A percentile compares a stretch with the other conserved stretches of the same genome.
phyloP scores from a whole-genome alignment of 2,113 vertebrate species.

The Apistogramma diplotaenia region DNA sequence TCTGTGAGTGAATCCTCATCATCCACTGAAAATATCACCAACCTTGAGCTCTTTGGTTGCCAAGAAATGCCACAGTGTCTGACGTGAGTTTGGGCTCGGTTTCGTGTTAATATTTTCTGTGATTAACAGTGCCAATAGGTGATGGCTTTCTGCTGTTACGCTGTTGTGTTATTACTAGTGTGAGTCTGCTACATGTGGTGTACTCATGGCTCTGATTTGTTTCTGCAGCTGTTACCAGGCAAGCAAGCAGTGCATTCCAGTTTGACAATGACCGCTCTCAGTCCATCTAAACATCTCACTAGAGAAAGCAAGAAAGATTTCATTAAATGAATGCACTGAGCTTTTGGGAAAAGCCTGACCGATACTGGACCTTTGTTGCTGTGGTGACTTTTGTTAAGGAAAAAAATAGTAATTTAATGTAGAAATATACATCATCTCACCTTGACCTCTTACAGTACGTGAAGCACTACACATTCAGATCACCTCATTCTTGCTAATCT shows the following conservation, averaged over 20 bases:
- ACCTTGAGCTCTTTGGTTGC: neutral
- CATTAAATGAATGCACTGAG: conserved; percentile 21
- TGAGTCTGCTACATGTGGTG: neutral
- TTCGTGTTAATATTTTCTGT: neutral
- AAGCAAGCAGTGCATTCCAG: conserved; percentile 8
- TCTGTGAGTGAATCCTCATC: neutral
- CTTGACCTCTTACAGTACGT: too few species aligned
- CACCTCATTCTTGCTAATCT: neutral
- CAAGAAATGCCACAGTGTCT: neutral
- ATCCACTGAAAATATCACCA: neutral
- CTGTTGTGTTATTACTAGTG: neutral
- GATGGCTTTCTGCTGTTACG: neutral
- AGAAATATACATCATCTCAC: neutral
- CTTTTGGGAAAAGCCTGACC: neutral
- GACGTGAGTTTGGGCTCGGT: neutral
- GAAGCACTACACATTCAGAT: neutral
- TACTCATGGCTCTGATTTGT: neutral
- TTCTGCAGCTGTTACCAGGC: conserved; percentile 24
- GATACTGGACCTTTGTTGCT: neutral
- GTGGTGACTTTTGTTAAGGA: neutral
- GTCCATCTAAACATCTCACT: conserved; percentile 19
- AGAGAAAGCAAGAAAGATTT: conserved; percentile 8
- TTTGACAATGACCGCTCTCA: conserved; percentile 22
- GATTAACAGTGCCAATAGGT: neutral
- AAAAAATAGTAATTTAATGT: neutral